Base-by-base conservation (phyloP, 2,888 invertebrate genomes). In the Xylota segnis region DNA sequence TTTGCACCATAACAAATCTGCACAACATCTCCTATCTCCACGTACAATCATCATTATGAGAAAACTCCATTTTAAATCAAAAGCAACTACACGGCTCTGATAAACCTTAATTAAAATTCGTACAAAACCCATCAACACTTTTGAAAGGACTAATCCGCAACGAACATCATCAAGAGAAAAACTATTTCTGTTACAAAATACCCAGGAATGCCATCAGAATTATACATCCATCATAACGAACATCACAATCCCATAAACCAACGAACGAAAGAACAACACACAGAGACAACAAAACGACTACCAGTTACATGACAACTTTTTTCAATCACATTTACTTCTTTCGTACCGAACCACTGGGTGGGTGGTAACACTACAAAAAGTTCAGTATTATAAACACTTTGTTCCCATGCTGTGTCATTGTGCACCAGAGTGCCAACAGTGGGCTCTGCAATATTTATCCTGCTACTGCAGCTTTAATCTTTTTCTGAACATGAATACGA, bases 291-390 rank as follows among this genome's bases (percentile, higher is more conserved):
- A 18, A 18, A 23, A 68, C n/a, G 47, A 54, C 47, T 29, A 27
- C 61, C 9, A 47, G 37, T 66, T 66, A 68, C 71, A 78, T 56
- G 61, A 74, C 40, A 74, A 83, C 83, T 83, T 83, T 83, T 23
- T 83, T 63, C 83, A 83, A 78, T 83, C 78, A 74, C 32, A 68
- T 68, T 54, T 12, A 40, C 40, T 61, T 23, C 45, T 14, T 43
- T 58, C 45, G 65, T 52, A 50, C 61, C 45, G 65, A 45, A 50
- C 61, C 29, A 9, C 29, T 34, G 34, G 34, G 7, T 4, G 12
- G 23, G 9, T 1, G 47, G 14, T 16, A 16, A 66, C 14, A 66
- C 12, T 59, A 40, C 34, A 45, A 78, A 70, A 70, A 16, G 43
- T 12, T 9, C 6, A 56, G 56, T 56, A 66, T 66, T 81, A 68